Evolutionary conservation across 2,797 vertebrate genomes (phyloP), one percentile per base, ranked within the genome.

Genomic region (Myiothlypis chrysogaster): DNA sequence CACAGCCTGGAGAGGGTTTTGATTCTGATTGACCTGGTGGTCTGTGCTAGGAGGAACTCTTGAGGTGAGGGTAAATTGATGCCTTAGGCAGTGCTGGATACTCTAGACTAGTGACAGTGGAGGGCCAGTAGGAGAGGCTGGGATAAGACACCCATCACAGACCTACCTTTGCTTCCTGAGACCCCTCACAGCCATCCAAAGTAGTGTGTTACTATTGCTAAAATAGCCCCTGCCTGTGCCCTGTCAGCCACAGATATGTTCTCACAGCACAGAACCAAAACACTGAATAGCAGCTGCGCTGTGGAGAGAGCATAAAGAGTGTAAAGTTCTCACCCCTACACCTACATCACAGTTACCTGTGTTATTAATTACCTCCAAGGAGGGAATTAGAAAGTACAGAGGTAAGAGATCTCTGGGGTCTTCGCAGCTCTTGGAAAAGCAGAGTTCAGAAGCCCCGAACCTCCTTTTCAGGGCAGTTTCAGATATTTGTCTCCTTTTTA

Each of bases 381-480:
- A 84, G 34, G 9, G 18, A 82, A 73, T 84, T 80, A 15, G 56
- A 30, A 92, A 77, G 23, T 25, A n/a, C 70, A 87, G 63, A 80
- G 0, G 5, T 41, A 52, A 81, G 73, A 78, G 43, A 32, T 69
- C 94, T 63, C 83, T 83, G 47, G 56, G 41, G 53, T 66, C 43
- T 90, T 50, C 39, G 60, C 57, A 90, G 61, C 47, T 90, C 76
- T 90, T 89, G 52, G 30, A 82, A 88, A 93, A 82, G 56, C 37
- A 79, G 55, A 63, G 5, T 82, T 95, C 53, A 88, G 83, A 83
- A 83, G 39, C 32, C 16, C 65, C 11, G 6, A 87, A 57, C 35
- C 37, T 69, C 39, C 17, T 81, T 90, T 34, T 72, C 44, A 35
- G 56, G 50, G 35, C 73, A 88, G 53, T 57, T 93, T 90, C 66